Conservation (phyloP, 1,140 invertebrate species). For the Dolichoris vasculosae region DNA sequence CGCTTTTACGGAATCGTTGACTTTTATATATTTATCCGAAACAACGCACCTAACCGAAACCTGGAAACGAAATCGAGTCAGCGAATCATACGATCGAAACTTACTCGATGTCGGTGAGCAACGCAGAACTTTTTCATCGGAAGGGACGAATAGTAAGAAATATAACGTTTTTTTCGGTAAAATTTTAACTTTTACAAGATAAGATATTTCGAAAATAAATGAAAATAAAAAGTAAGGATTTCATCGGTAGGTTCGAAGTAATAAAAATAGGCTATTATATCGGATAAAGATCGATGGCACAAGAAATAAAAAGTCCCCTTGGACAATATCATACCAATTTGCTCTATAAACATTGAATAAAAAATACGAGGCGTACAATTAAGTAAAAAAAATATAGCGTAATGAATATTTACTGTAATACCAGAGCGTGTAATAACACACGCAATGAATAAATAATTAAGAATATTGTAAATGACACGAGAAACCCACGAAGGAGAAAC, state of each 20-base stretch:
- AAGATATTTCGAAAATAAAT: background rate
- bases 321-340: slow-evolving; percentile 11
- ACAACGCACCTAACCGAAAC: background rate
- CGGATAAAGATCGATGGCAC: background rate
- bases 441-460: slow-evolving; percentile 35
- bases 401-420: slow-evolving; percentile 12
- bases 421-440: background rate
- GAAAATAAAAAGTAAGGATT: background rate
- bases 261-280: slow-evolving; percentile 36
- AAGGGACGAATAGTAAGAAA: background rate
- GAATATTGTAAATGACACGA: slow-evolving; percentile 14
- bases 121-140: background rate
- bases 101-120: background rate
- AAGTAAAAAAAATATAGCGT: slow-evolving; percentile 10
- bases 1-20: background rate
- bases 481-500: background rate
- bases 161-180: background rate
- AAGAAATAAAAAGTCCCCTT: background rate
- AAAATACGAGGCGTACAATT: background rate
- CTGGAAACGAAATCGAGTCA: background rate
- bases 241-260: background rate
- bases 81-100: background rate
- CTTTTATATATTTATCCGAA: background rate
- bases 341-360: background rate
- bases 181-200: background rate